Conservation (phyloP, 2,113 vertebrate genomes). For the Suncus etruscus region DNA sequence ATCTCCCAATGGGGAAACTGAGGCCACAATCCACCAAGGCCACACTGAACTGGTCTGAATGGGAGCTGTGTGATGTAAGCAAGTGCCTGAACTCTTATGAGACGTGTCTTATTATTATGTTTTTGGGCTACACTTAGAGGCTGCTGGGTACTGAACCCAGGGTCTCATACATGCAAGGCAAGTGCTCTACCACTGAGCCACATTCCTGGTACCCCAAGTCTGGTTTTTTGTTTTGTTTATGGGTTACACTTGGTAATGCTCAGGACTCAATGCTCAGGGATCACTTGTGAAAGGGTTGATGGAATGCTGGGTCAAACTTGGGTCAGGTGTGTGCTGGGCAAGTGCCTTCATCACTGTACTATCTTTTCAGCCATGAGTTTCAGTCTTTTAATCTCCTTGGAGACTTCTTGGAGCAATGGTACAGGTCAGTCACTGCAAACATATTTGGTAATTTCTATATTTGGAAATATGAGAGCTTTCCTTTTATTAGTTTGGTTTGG, state of each 20-base stretch:
- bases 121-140: too few species aligned
- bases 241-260: too few species aligned
- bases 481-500: neutral
- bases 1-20: neutral
- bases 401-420: neutral
- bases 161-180: neutral
- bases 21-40: neutral
- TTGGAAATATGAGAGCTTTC: neutral
- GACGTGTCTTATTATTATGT: neutral
- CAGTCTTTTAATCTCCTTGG: neutral
- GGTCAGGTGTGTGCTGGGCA: too few species aligned
- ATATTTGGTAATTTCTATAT: neutral
- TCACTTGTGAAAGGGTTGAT: neutral
- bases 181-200: neutral
- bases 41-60: neutral
- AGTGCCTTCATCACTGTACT: too few species aligned
- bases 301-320: neutral
- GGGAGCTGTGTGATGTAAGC: neutral
- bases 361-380: too few species aligned
- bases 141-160: neutral
- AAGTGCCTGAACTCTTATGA: neutral
- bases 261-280: neutral
- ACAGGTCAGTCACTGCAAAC: neutral
- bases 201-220: neutral
- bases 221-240: neutral